Percentiles rank a stretch among this genome's conserved stretches.
Evolutionary conservation across 92 coral and sea anemone genomes (phyloP).

Genomic region (Epizoanthus stellaris): DNA sequence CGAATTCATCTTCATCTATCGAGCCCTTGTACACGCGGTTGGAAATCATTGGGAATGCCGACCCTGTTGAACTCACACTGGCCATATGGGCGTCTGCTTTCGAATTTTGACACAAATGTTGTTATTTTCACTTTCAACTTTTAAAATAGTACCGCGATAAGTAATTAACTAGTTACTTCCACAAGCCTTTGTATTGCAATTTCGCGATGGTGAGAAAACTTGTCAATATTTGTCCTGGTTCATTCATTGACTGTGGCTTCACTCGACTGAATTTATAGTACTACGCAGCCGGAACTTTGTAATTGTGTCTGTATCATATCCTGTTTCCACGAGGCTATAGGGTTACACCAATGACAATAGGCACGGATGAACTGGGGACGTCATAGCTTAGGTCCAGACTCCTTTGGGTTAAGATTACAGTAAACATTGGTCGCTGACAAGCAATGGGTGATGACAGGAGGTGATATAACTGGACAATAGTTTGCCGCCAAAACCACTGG

Average conservation of each 20-base stretch:
- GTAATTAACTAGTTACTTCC: not conserved
- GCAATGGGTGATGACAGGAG: constrained; percentile 5
- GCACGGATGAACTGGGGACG: constrained; percentile 13
- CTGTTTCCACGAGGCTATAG: not conserved
- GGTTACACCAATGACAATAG: not conserved
- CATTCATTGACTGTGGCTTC: constrained; percentile 27
- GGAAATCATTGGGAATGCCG: constrained; percentile 57
- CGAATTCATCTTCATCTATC: constrained; percentile 37
- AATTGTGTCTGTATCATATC: not conserved
- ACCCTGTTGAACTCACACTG: constrained; percentile 77
- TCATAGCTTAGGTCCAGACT: constrained; percentile 4
- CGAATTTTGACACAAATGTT: not conserved
- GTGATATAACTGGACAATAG: constrained; percentile 5
- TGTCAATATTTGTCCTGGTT: constrained; percentile 37
- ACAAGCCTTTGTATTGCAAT: constrained; percentile 18
- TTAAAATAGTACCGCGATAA: not conserved
- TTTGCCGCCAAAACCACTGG: constrained; percentile 24
- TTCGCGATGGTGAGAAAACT: constrained; percentile 13
- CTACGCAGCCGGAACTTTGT: constrained; percentile 30
- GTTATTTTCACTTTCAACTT: not conserved
- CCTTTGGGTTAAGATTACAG: not conserved
- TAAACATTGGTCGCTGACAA: not conserved
- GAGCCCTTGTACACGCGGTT: constrained; percentile 44
- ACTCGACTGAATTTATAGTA: constrained; percentile 15
- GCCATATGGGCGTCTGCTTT: constrained; percentile 57